Percentiles rank a stretch among this genome's conserved stretches.
Evolutionary conservation across 2,113 vertebrate species (phyloP).

Genomic region (Pollachius pollachius): DNA sequence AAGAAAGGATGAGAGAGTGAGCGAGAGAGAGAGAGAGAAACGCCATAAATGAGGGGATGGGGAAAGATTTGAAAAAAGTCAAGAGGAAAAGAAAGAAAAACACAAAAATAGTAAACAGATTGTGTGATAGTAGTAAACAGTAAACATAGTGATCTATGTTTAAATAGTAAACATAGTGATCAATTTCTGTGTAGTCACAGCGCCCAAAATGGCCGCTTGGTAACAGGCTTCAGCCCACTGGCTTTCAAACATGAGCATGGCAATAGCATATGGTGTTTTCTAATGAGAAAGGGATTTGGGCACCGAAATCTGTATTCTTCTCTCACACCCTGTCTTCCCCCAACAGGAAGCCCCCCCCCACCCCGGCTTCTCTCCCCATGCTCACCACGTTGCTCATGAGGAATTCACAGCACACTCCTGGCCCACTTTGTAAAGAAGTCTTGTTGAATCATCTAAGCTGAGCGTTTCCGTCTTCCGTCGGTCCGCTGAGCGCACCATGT

Average conservation of each 20-base stretch:
- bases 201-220: conserved; percentile 27
- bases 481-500: conserved; percentile 47
- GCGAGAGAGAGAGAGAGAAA: conserved; percentile 6
- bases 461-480: conserved; percentile 58
- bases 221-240: conserved; percentile 54
- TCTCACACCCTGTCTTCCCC: conserved; percentile 51
- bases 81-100: neutral
- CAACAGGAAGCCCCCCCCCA: conserved; percentile 47
- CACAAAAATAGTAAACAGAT: neutral
- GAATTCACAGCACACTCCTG: conserved; percentile 59
- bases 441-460: conserved; percentile 63
- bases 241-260: conserved; percentile 53
- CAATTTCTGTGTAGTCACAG: neutral
- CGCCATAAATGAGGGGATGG: neutral
- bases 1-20: conserved; percentile 14
- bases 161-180: neutral
- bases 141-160: too few relatives aligned
- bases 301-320: conserved; percentile 60
- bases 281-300: conserved; percentile 62
- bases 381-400: conserved; percentile 39
- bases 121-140: too few relatives aligned
- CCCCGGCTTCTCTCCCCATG: conserved; percentile 3
- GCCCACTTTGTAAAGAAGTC: conserved; percentile 68
- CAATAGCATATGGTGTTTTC: conserved; percentile 60
- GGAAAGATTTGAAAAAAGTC: too few relatives aligned